Evolutionary conservation across 2,888 invertebrate genomes (phyloP).

Genomic region (Orthonevra nobilis): DNA sequence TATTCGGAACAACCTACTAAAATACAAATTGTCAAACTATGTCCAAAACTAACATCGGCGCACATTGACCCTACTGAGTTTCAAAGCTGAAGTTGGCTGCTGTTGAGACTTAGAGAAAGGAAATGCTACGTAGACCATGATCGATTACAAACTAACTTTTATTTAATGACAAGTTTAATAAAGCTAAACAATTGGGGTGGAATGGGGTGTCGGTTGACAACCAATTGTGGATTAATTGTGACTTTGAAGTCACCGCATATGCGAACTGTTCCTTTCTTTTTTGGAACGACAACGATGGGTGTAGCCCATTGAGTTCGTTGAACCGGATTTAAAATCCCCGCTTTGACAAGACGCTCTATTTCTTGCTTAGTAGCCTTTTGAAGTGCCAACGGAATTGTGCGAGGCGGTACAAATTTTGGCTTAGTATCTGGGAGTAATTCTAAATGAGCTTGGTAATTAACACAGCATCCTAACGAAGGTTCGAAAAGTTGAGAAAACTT

Average conservation of each 20-base stretch:
- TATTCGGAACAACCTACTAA: too few relatives aligned
- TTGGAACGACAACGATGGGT: slow-evolving; percentile 19
- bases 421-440: slow-evolving; percentile 16
- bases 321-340: slow-evolving; percentile 14
- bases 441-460: slow-evolving; percentile 21
- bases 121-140: too few relatives aligned
- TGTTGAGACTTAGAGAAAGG: too few relatives aligned
- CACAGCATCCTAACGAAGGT: slow-evolving; percentile 11
- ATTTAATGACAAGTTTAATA: too few relatives aligned
- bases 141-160: too few relatives aligned
- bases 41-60: too few relatives aligned
- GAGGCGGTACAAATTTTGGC: slow-evolving; percentile 7
- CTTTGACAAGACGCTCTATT: background rate
- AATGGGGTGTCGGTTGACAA: slow-evolving; percentile 22
- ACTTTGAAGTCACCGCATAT: too few relatives aligned
- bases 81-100: too few relatives aligned
- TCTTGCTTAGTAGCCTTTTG: slow-evolving; percentile 10
- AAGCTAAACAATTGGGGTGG: too few relatives aligned
- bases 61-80: too few relatives aligned
- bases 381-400: slow-evolving; percentile 17
- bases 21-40: too few relatives aligned
- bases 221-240: slow-evolving; percentile 10
- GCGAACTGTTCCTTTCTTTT: too few relatives aligned
- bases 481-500: slow-evolving; percentile 13
- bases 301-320: slow-evolving; percentile 28